These are phyloP conservation scores for Oriolus oriolus DNA, from an alignment of 2,113 vertebrate genomes.

Conservation along the genomic window DNA sequence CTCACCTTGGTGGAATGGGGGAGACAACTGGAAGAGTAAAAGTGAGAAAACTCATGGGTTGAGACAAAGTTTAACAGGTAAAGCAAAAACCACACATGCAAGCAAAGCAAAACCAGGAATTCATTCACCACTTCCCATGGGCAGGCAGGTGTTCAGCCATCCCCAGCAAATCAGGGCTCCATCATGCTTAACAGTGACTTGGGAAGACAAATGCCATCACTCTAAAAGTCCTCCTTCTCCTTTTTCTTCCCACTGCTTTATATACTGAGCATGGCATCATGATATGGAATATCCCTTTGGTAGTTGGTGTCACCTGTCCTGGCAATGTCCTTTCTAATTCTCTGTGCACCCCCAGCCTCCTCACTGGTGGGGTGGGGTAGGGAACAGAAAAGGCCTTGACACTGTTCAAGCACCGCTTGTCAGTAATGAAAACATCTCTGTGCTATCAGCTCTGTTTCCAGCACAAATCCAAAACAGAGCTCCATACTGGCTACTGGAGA, in stretches of 20 bases:
- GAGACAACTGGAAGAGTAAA: background rate
- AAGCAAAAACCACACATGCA: background rate
- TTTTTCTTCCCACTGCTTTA: background rate
- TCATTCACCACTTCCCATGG: background rate
- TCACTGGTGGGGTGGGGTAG: background rate
- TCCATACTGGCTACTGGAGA: no score
- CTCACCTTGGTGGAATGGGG: background rate
- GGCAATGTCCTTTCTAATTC: background rate
- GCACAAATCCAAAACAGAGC: background rate
- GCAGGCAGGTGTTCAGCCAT: background rate
- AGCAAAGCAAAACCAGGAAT: background rate
- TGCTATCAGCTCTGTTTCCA: background rate
- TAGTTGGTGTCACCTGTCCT: background rate
- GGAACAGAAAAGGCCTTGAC: background rate
- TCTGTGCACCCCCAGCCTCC: background rate
- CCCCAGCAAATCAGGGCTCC: background rate
- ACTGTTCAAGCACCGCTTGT: background rate
- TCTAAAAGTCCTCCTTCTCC: background rate
- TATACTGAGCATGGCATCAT: background rate
- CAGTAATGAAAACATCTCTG: background rate
- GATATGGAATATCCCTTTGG: background rate
- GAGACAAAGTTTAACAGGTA: background rate
- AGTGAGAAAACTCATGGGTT: background rate
- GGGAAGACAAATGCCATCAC: background rate
- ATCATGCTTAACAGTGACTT: rapidly evolving